Evolutionary conservation across 2,797 vertebrate genomes (phyloP), one percentile per base, ranked within the genome.

Genomic region (Crenuchus spilurus): DNA sequence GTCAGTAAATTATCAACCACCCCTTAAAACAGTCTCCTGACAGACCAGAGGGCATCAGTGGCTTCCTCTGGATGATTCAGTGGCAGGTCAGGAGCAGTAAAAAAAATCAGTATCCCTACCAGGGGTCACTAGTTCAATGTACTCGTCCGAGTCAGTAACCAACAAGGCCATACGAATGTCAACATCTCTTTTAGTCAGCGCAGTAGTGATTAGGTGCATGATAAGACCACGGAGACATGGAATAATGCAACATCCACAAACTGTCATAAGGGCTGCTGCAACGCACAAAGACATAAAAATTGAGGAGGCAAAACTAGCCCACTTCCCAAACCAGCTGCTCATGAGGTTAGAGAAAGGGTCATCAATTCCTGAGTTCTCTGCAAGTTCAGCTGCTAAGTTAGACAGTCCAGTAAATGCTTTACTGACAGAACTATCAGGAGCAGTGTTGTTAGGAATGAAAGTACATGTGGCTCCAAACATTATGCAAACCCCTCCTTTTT

Each of bases 361-460:
- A 48, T 70, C 16, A 7, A 55, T 11, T 16, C 67, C 51, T 18
- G 11, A 11, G 24, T 57, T 57, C 8, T 57, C 20, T 2, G n/a
- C 9, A 4, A 77, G 1, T 24, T 78, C 70, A 1, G 62, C 3
- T 0, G 48, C 13, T 24, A 68, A 10, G 2, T 18, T 3, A 7
- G 2, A 6, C 0, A 75, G n/a, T 0, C 14, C 18, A 8, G n/a
- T 3, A 5, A 75, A 4, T 3, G 46, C 55, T 18, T 28, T 22
- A 0, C 30, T 69, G 0, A 73, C 24, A 0, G 48, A n/a, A 1
- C 48, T 49, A 26, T 70, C 65, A 0, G 51, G 57, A 0, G 64
- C 57, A 4, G 78, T 77, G 1, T 74, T 80, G 2, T 70, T 74
- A 2, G 74, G 64, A 0, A 70, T 74, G 6, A 49, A 78, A 0